phyloP scores from a whole-genome alignment of 2,797 vertebrate species.

The Cebuella pygmaea region DNA sequence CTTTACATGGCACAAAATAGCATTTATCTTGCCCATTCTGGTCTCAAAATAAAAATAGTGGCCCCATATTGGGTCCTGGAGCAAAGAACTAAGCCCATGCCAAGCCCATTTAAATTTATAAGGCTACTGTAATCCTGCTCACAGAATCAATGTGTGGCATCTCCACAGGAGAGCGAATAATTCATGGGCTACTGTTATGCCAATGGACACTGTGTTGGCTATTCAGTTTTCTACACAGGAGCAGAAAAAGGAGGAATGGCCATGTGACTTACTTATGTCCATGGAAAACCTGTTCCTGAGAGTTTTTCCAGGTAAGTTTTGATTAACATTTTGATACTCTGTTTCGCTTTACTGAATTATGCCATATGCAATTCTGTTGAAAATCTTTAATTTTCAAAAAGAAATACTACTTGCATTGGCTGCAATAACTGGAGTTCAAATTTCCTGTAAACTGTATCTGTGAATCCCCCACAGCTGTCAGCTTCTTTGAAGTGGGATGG shows the following conservation, averaged over 20 bases:
- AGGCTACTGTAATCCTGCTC: neutral
- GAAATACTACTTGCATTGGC: conserved; percentile 16
- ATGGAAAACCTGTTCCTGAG: neutral
- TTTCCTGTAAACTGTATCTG: conserved; percentile 71
- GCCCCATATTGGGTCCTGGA: neutral
- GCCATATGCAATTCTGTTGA: neutral
- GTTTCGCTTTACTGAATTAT: conserved; percentile 40
- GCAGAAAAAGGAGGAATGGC: neutral
- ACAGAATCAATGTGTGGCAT: neutral
- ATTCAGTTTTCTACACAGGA: neutral
- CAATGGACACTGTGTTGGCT: neutral
- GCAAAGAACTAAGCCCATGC: neutral
- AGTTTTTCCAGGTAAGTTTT: neutral
- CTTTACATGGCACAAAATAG: neutral
- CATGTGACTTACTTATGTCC: neutral
- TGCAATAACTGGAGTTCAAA: conserved; percentile 46
- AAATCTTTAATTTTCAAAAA: conserved; percentile 6
- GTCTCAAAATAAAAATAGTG: conserved; percentile 1
- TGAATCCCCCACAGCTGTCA: conserved; percentile 65
- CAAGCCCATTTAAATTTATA: neutral
- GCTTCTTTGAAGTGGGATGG: conserved; percentile 67
- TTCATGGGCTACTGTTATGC: neutral
- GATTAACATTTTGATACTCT: neutral
- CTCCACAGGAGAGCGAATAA: neutral
- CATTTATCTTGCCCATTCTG: neutral